These are phyloP conservation scores for Etia nguti DNA, from an alignment of 2,113 vertebrate genomes.

Conservation along the genomic window DNA sequence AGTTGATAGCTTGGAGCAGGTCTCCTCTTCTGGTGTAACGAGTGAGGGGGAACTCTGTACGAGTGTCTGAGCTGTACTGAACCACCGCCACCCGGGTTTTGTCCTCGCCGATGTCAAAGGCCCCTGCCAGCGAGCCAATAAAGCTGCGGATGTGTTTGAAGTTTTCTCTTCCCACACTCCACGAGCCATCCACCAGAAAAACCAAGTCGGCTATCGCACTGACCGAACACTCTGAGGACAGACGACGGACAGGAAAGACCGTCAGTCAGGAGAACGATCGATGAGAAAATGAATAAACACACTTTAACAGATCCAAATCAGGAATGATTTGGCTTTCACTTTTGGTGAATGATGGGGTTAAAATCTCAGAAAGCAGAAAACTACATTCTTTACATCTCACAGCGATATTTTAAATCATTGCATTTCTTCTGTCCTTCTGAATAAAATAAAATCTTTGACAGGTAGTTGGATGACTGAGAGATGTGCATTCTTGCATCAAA, in stretches of 20 bases:
- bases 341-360: background rate
- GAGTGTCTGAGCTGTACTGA: conserved; percentile 95
- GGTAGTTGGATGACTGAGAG: conserved; percentile 25
- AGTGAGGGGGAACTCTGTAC: conserved; percentile 94
- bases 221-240: conserved; percentile 84
- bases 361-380: background rate
- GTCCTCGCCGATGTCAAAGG: conserved; percentile 91
- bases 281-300: background rate
- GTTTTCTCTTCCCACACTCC: conserved; percentile 97
- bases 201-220: conserved; percentile 90
- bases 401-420: background rate
- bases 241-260: background rate
- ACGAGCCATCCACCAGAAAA: conserved; percentile 96
- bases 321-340: background rate
- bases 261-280: background rate
- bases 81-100: conserved; percentile 93
- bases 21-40: conserved; percentile 82
- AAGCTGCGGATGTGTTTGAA: conserved; percentile 93
- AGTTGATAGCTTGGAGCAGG: conserved; percentile 88
- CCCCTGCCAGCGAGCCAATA: conserved; percentile 85
- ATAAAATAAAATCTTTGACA: conserved; percentile 45
- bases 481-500: conserved; percentile 54
- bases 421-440: conserved; percentile 27
- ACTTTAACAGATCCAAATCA: background rate
- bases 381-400: background rate